Base-by-base conservation (phyloP, 2,113 vertebrate species). In the Climacteris rufus region DNA sequence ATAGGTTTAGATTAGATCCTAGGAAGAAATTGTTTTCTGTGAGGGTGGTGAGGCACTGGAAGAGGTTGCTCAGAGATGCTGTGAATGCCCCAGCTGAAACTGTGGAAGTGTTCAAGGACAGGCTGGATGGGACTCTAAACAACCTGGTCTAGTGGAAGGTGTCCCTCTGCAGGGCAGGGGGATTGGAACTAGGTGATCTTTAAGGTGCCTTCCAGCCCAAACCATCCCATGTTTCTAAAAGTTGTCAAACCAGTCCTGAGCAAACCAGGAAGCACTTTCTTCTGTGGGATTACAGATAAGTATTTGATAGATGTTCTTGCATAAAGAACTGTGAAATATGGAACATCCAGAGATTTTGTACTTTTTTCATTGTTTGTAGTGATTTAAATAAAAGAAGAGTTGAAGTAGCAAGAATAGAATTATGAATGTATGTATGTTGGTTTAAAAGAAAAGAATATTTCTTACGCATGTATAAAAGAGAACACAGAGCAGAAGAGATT, bases 391-490 rank as follows among this genome's bases (percentile, higher is more conserved):
- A 44, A 83, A 66, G 17, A 68, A 66, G 16, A 88, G 37, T 10
- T 74, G 17, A 90, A 90, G 42, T 53, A 69, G 44, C 21, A 87
- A 87, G 15, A 77, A 25, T 16, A 74, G 9, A 3, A 6, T 83
- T 91, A 39, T 52, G 28, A 71, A 56, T 76, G 10, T 49, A 21
- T 8, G 10, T 54, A 59, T 30, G 39, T 18, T 61, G 9, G n/a
- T 83, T 93, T 84, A 44, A 84, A 94, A 94, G 53, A 60, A 93
- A 71, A 68, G 27, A 83, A 30, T 92, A 72, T 45, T 85, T 90
- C 47, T 92, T 87, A 81, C 10, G 45, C 64, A 13, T 72, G 18
- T 92, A 83, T 94, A 88, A 93, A 95, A 82, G 30, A 75, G 20
- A 82, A 44, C 13, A 40, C 4, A 20, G 30, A 77, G 7, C 21